These are phyloP conservation scores for Pelosia muscerda DNA, from an alignment of 2,888 invertebrate species.

Conservation along the genomic window DNA sequence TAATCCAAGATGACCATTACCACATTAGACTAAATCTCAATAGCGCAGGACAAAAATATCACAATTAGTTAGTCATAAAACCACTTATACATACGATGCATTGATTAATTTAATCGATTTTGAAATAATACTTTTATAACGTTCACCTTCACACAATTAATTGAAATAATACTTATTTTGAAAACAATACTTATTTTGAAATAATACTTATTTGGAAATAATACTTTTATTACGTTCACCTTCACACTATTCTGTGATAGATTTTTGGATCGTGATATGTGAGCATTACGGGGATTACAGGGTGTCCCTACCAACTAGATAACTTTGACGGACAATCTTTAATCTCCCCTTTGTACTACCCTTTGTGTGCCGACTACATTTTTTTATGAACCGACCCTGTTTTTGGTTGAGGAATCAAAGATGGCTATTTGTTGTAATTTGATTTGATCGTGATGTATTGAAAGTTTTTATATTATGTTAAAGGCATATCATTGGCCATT, in stretches of 20 bases:
- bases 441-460: conserved; percentile 19
- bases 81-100: background rate
- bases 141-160: background rate
- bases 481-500: conserved; percentile 5
- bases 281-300: conserved; percentile 32
- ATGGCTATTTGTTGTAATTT: conserved; percentile 16
- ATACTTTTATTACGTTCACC: too few species aligned
- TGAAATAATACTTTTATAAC: too few species aligned
- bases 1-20: too few species aligned
- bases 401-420: conserved; percentile 29
- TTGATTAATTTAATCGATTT: too few species aligned
- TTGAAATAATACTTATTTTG: too few species aligned
- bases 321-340: conserved; percentile 54
- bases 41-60: background rate
- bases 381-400: conserved; percentile 50
- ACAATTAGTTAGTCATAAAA: background rate
- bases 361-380: conserved; percentile 46
- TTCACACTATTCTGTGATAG: background rate
- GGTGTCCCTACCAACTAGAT: conserved; percentile 42
- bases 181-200: too few species aligned
- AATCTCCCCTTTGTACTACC: conserved; percentile 47
- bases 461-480: conserved; percentile 8
- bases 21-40: too few species aligned
- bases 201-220: too few species aligned
- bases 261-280: conserved; percentile 16